Base-by-base conservation (phyloP, 2,113 vertebrate species). In the Leptosomus discolor region DNA sequence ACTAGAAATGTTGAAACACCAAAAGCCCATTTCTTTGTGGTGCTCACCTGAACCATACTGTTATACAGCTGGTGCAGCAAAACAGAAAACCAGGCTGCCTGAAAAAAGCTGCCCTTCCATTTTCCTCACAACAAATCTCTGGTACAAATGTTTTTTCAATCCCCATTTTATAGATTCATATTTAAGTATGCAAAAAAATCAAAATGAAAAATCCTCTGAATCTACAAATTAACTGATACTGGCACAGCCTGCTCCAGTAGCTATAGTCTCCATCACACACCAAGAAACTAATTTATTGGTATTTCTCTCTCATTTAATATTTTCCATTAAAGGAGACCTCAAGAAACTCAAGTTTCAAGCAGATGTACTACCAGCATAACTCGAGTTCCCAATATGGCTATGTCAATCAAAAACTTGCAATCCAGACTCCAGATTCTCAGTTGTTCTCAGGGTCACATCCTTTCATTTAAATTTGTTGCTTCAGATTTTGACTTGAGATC, bases 1-100 rank as follows among this genome's bases (percentile, higher is more conserved):
- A 37, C 16, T n/a, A 48, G 17, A 53, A 48, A 45, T 0, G 0
- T 0, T 36, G 56, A 50, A 56, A 37, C 12, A 56, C 19, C 50
- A 37, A 8, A 63, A 73, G 3, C 17, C 12, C 37, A 8, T 69
- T 77, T 57, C 15, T 50, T 58, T 37, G 6, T 32, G 16, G 5
- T 34, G 37, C n/a, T 70, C 53, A 34, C 69, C 46, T 41, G 53
- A 79, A 3, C 36, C 27, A 16, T 4, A 16, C 4, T 4, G 22
- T 10, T 58, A 11, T 2, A 45, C 16, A 43, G 30, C 23, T 74
- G 58, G 32, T 19, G 3, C 2, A 73, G 30, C 27, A 68, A 43
- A 37, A 54, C 3, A 2, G 56, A 50, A 67, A 39, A 39, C 4
- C 19, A 48, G 51, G 20, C 23, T 91, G 24, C 23, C 48, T 63